phyloP scores from a whole-genome alignment of 2,113 vertebrate genomes.

The Rutilus rutilus region DNA sequence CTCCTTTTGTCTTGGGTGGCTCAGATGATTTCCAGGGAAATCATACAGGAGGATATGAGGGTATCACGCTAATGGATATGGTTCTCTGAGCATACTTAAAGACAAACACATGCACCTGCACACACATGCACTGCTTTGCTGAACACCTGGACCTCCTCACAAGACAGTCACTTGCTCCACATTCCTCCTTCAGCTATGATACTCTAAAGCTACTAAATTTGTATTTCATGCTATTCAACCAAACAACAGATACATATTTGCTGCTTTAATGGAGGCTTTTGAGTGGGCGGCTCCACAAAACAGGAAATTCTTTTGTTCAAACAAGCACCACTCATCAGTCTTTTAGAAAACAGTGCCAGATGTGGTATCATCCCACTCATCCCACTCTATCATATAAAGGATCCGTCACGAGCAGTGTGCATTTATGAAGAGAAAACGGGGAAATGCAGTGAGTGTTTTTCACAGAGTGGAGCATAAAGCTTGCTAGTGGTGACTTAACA shows the following conservation, averaged over 20 bases:
- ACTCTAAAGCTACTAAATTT: conserved; percentile 20
- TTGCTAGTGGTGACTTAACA: background rate
- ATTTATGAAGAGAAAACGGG: conserved; percentile 26
- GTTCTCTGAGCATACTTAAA: conserved; percentile 20
- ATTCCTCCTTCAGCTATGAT: conserved; percentile 32
- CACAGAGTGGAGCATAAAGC: background rate
- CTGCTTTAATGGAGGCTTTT: conserved; percentile 43
- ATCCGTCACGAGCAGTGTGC: conserved; percentile 45
- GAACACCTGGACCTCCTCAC: conserved; percentile 42
- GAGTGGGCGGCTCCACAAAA: conserved; percentile 47
- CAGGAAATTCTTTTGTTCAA: conserved; percentile 53
- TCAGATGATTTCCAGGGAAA: conserved; percentile 70
- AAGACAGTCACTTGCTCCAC: conserved; percentile 1
- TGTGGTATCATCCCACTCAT: conserved; percentile 37
- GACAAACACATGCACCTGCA: conserved; percentile 34
- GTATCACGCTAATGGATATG: conserved; percentile 34
- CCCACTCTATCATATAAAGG: conserved; percentile 61
- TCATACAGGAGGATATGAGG: conserved; percentile 48
- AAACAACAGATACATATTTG: conserved; percentile 37
- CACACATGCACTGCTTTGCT: conserved; percentile 7
- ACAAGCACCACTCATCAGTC: conserved; percentile 54
- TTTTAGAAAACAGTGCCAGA: conserved; percentile 54
- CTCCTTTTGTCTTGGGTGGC: conserved; percentile 71
- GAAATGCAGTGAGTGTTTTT: conserved; percentile 13
- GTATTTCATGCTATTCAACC: conserved; percentile 18